Base-by-base conservation (phyloP, 2,113 vertebrate genomes). In the Megaptera novaeangliae region DNA sequence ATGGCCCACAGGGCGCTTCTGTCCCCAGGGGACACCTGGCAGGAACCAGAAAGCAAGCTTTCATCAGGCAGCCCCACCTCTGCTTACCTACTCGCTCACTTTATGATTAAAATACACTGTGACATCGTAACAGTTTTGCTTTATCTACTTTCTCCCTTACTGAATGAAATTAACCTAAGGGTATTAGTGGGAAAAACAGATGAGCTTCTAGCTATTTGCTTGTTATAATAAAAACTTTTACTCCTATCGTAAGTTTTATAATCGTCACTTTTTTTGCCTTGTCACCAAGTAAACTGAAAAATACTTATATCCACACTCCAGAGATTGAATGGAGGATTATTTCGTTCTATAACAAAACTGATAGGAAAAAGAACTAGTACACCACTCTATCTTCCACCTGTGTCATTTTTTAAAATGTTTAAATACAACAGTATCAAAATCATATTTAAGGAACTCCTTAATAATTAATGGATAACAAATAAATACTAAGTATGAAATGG, bases 1-100 rank as follows among this genome's bases (percentile, higher is more conserved):
- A 99, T 98, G n/a, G 99, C 99, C 99, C 99, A 99, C 78, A 99
- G 98, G 3, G 99, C 89, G 66, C 97, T 99, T 88, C 99, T 99
- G 97, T 99, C 99, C 66, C 99, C 99, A 66, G 99, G 97, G 0
- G 99, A 99, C 97, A 99, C 99, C 99, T 99, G 94, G 63, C 49
- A 72, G 75, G 63, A 95, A 63, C 39, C 0, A 63, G 93, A 97
- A 95, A 75, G 6, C 84, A 72, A 61, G 15, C 31, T 94, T 80
- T 97, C 1, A 97, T 57, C 95, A 69, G 6, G 71, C 88, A 34
- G 31, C 41, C 87, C 15, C 6, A 21, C 34, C 59, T 44, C 5
- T 11, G 9, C 2, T 2, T 0, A 36, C 46, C 4, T 0, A 17
- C 17, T 27, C 1, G 12, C 77, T 77, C 63, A 55, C 87, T 89